Conservation (phyloP, 2,113 vertebrate genomes). For the Cyrtonyx montezumae region DNA sequence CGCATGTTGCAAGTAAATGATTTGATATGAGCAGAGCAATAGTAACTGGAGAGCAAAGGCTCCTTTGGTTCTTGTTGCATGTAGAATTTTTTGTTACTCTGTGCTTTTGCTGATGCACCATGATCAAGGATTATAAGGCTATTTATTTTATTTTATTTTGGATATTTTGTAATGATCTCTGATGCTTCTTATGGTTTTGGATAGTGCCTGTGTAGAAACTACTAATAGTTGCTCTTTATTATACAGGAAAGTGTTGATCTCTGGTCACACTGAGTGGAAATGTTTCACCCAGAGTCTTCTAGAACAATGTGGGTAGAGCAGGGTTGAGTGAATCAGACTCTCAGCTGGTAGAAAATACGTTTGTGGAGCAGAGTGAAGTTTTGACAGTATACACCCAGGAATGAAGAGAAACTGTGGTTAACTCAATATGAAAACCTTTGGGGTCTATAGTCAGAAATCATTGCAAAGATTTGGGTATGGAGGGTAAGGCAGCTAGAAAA, state of each 20-base stretch:
- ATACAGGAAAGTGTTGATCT: neutral
- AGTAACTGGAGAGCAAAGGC: neutral
- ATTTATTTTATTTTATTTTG: neutral
- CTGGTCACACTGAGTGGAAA: neutral
- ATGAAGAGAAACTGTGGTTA: neutral
- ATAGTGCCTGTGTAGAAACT: neutral
- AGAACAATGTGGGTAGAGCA: neutral
- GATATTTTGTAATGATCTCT: neutral
- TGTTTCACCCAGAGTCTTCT: neutral
- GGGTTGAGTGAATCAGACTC: neutral
- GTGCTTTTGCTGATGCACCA: conserved; percentile 19
- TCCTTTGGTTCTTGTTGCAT: conserved; percentile 59
- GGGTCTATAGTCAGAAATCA: neutral
- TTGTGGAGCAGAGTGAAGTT: neutral
- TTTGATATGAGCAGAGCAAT: conserved; percentile 8
- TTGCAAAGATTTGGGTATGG: neutral
- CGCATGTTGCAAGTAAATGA: conserved; percentile 71
- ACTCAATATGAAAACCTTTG: neutral
- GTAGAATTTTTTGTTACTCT: conserved; percentile 39
- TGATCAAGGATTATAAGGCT: neutral
- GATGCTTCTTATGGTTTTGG: neutral
- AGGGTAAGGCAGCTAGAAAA: neutral
- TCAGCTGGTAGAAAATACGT: neutral
- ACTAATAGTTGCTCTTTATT: neutral
- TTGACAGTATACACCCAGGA: neutral